These are phyloP conservation scores for Pelusios castaneus DNA, from an alignment of 2,113 vertebrate genomes.

Conservation along the genomic window DNA sequence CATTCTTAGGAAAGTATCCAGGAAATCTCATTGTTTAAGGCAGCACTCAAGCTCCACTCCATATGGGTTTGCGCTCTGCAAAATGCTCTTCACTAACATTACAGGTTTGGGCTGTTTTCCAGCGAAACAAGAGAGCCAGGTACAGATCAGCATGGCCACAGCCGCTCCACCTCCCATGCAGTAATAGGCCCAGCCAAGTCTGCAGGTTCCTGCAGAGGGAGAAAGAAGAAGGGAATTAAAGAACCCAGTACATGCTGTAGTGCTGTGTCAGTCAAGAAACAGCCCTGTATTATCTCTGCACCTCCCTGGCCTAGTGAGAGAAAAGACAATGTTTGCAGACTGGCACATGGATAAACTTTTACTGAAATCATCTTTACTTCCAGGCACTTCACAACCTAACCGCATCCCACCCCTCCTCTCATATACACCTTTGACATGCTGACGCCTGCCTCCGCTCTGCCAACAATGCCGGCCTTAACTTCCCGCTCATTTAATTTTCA, in stretches of 20 bases:
- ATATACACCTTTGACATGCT: not conserved
- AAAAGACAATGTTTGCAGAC: not conserved
- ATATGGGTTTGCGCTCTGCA: constrained; percentile 58
- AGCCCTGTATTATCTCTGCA: not conserved
- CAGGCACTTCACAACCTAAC: not conserved
- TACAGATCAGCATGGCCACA: constrained; percentile 68
- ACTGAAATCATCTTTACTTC: not conserved
- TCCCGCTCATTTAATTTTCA: not conserved
- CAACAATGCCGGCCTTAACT: not conserved
- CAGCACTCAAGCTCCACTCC: constrained; percentile 48
- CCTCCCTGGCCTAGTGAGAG: not conserved
- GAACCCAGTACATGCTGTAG: not conserved
- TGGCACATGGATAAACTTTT: not conserved
- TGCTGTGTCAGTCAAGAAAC: not conserved
- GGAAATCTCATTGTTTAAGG: constrained; percentile 46
- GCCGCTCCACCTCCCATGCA: constrained; percentile 71
- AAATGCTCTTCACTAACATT: constrained; percentile 45
- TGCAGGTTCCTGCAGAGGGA: constrained; percentile 66
- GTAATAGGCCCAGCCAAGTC: constrained; percentile 71
- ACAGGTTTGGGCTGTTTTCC: constrained; percentile 64
- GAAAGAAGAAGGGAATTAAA: not conserved
- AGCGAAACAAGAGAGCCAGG: constrained; percentile 71
- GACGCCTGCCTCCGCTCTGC: not conserved
- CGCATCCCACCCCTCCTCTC: not conserved
- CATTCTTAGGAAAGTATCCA: not conserved